phyloP scores from a whole-genome alignment of 2,888 invertebrate species.

The Spodoptera picta region DNA sequence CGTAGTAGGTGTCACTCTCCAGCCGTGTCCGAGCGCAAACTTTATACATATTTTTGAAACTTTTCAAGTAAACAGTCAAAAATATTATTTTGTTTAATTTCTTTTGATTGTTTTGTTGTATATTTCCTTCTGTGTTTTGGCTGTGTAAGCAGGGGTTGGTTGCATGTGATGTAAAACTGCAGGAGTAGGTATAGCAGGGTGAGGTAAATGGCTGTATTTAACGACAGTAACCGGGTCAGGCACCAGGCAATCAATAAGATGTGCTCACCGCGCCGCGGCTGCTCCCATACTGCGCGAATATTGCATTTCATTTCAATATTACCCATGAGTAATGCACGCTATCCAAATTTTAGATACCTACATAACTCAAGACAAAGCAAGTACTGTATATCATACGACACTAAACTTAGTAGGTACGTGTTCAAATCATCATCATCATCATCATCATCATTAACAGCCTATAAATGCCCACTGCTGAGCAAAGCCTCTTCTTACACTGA shows the following conservation, averaged over 20 bases:
- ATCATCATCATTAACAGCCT: too few species aligned
- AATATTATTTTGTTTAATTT: conserved; percentile 35
- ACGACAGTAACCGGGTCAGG: conserved; percentile 47
- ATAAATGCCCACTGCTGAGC: too few species aligned
- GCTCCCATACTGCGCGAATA: background rate
- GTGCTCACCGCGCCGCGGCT: conserved; percentile 9
- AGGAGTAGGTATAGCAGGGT: background rate
- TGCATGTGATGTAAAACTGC: background rate
- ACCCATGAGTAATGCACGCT: too few species aligned
- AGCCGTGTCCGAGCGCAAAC: conserved; percentile 3
- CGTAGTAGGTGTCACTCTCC: conserved; percentile 12
- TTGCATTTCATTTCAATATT: too few species aligned
- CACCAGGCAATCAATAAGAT: conserved; percentile 51
- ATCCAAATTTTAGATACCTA: too few species aligned
- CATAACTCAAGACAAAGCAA: too few species aligned
- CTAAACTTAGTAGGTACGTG: too few species aligned
- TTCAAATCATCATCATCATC: too few species aligned
- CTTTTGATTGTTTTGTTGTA: conserved; percentile 4
- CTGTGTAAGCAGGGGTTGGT: too few species aligned
- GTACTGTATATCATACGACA: too few species aligned
- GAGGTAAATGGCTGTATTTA: conserved; percentile 29
- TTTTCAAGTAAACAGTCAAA: conserved; percentile 29
- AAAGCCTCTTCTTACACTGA: too few species aligned
- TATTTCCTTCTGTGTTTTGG: background rate
- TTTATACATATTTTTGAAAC: conserved; percentile 11